These are phyloP conservation scores for Drosophila testacea DNA, from an alignment of 2,888 invertebrate genomes.

Conservation along the genomic window DNA sequence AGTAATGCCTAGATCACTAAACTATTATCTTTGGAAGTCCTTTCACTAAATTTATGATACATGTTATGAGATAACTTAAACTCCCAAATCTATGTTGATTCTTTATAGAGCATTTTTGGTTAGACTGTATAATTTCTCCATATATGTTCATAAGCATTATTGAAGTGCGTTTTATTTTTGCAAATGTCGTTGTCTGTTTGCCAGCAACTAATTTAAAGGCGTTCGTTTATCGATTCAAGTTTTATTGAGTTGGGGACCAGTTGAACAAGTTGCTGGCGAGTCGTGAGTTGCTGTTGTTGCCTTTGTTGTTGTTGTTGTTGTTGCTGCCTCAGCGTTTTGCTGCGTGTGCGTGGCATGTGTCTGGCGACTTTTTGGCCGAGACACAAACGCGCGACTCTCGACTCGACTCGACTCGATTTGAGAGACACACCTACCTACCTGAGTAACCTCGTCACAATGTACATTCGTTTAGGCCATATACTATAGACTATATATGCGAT, in stretches of 20 bases:
- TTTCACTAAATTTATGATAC: too few relatives aligned
- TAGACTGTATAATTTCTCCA: constrained; percentile 21
- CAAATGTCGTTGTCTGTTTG: constrained; percentile 25
- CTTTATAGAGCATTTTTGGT: constrained; percentile 6
- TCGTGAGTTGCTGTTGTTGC: constrained; percentile 15
- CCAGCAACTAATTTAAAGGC: constrained; percentile 59
- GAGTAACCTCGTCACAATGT: constrained; percentile 50
- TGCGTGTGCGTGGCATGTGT: constrained; percentile 55
- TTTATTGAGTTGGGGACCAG: constrained; percentile 43
- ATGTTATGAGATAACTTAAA: background rate
- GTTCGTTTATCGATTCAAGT: constrained; percentile 57
- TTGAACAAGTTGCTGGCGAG: constrained; percentile 24
- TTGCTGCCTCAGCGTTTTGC: background rate
- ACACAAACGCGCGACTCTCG: constrained; percentile 5
- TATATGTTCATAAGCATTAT: constrained; percentile 26
- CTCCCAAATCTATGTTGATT: background rate
- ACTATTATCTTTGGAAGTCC: too few relatives aligned
- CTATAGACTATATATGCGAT: background rate
- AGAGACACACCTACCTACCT: constrained; percentile 49
- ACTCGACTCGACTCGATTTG: background rate
- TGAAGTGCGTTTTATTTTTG: constrained; percentile 61
- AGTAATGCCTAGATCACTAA: too few relatives aligned
- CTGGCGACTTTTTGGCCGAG: constrained; percentile 31
- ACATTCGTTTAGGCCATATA: constrained; percentile 35
- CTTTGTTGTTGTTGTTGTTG: background rate